These are phyloP conservation scores for Diachrysia chrysitis DNA, from an alignment of 2,888 invertebrate genomes.

Conservation along the genomic window DNA sequence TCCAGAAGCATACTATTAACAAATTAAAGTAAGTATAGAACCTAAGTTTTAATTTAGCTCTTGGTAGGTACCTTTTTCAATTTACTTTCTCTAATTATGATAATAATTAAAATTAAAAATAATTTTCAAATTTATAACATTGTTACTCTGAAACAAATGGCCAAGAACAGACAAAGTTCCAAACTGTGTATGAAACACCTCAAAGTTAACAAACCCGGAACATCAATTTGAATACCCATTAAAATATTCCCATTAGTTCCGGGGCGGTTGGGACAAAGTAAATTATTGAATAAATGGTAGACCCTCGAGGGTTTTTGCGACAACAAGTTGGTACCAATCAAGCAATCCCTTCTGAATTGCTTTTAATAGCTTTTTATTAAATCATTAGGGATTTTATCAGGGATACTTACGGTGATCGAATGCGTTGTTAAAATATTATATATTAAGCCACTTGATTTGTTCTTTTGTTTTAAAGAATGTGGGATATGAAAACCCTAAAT, in stretches of 20 bases:
- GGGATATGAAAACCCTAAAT: too few species aligned
- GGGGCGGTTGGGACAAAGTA: conserved; percentile 16
- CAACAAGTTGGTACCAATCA: conserved; percentile 12
- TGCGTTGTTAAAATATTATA: not conserved
- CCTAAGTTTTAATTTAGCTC: too few species aligned
- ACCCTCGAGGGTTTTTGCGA: conserved; percentile 9
- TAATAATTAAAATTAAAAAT: too few species aligned
- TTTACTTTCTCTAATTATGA: too few species aligned
- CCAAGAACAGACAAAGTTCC: not conserved
- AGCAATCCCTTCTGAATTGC: conserved; percentile 16
- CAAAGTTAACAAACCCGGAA: conserved; percentile 11
- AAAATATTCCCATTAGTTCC: conserved; percentile 23
- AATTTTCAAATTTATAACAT: too few species aligned
- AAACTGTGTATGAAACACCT: conserved; percentile 9
- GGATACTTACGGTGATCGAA: not conserved
- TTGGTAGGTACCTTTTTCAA: too few species aligned
- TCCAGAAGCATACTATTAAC: too few species aligned
- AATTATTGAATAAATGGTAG: conserved; percentile 30
- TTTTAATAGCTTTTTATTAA: conserved; percentile 17
- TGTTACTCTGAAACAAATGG: not conserved
- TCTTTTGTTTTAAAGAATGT: too few species aligned
- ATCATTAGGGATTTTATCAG: conserved; percentile 12
- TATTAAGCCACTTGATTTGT: too few species aligned
- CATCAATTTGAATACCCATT: conserved; percentile 35
- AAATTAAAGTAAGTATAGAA: too few species aligned